phyloP scores from a whole-genome alignment of 2,797 vertebrate genomes.

The Cossypha caffra region DNA sequence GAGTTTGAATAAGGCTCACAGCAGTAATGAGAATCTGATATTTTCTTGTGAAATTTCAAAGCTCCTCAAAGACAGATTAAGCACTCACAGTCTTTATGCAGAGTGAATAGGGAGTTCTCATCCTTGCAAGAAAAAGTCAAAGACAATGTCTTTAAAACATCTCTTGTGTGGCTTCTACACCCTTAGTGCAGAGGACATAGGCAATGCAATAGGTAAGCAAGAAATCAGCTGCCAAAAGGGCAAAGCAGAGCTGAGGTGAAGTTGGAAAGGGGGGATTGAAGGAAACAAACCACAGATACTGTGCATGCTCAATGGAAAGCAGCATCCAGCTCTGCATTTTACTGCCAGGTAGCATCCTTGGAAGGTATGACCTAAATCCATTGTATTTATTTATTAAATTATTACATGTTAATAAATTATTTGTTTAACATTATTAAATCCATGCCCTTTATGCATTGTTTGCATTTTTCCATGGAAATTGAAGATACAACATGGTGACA shows the following conservation, averaged over 20 bases:
- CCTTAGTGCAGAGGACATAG: background rate
- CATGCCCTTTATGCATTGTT: background rate
- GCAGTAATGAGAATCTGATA: background rate
- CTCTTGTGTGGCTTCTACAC: background rate
- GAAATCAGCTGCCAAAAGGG: background rate
- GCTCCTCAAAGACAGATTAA: background rate
- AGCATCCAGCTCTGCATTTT: background rate
- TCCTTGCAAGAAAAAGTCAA: background rate
- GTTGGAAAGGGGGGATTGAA: background rate
- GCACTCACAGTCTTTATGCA: rapidly evolving
- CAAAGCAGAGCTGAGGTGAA: background rate
- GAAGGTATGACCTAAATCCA: background rate
- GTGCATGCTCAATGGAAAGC: rapidly evolving
- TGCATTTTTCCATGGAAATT: background rate
- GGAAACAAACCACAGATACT: background rate
- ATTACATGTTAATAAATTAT: too few species aligned
- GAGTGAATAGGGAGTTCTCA: background rate
- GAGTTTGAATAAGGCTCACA: background rate
- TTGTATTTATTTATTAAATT: too few species aligned
- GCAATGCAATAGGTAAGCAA: background rate
- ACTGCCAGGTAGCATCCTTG: background rate
- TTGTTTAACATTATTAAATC: too few species aligned
- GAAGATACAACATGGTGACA: background rate
- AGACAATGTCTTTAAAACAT: background rate
- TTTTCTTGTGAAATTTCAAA: background rate